phyloP scores from a whole-genome alignment of 2,113 vertebrate genomes.

The Ia io region DNA sequence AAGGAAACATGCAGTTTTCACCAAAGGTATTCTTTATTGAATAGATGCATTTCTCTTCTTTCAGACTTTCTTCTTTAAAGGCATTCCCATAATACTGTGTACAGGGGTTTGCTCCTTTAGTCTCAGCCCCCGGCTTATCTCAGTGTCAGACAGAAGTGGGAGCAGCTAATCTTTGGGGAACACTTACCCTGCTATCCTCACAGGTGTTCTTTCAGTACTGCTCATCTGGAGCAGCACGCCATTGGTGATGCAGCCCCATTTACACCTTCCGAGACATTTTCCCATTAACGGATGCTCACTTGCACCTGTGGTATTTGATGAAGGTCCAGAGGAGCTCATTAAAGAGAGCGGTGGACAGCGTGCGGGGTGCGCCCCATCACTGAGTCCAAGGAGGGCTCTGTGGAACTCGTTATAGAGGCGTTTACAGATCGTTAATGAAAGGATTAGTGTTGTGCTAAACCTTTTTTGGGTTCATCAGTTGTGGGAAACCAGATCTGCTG shows the following conservation, averaged over 20 bases:
- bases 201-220: conserved; percentile 49
- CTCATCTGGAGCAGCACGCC: conserved; percentile 28
- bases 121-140: not conserved
- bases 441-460: conserved; percentile 77
- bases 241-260: conserved; percentile 49
- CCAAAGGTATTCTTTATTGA: not conserved
- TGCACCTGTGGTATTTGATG: conserved; percentile 60
- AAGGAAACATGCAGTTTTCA: not conserved
- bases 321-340: conserved; percentile 79
- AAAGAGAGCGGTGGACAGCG: conserved; percentile 57
- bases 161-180: conserved; percentile 59
- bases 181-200: conserved; percentile 29
- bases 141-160: not conserved
- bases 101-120: not conserved
- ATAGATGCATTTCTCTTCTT: not conserved
- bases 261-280: conserved; percentile 70
- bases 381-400: conserved; percentile 70
- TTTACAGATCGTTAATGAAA: conserved; percentile 74
- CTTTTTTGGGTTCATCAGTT: conserved; percentile 72
- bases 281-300: conserved; percentile 74
- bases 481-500: conserved; percentile 67
- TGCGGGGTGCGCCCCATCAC: conserved; percentile 58
- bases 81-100: not conserved
- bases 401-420: conserved; percentile 75
- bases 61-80: not conserved